Percentiles rank a stretch among this genome's conserved stretches.
Evolutionary conservation across 2,797 vertebrate genomes (phyloP).

Genomic region (Coilia nasus): DNA sequence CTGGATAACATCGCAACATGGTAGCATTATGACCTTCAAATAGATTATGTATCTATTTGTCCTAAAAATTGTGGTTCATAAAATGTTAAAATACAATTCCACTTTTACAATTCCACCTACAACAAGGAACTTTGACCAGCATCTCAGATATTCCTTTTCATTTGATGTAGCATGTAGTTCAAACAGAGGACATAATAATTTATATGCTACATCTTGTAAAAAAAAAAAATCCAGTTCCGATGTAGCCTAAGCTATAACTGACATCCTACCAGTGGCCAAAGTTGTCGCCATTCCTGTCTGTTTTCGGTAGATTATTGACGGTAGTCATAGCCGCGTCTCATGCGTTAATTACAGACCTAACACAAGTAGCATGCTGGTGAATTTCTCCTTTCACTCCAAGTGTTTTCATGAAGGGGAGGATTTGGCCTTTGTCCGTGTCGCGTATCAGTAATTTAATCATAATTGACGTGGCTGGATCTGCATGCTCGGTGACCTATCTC

Average conservation of each 20-base stretch:
- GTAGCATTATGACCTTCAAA: not conserved
- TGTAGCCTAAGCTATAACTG: not conserved
- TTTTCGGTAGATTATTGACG: not conserved
- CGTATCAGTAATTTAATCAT: conserved; percentile 65
- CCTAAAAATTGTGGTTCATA: not conserved
- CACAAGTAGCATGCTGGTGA: not conserved
- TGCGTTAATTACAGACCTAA: not conserved
- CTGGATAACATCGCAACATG: not conserved
- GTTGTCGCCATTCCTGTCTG: not conserved
- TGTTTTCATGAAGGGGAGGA: conserved; percentile 53
- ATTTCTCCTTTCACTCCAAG: not conserved
- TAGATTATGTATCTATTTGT: not conserved
- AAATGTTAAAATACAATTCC: not conserved
- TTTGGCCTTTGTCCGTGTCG: conserved; percentile 61
- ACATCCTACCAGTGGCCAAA: not conserved
- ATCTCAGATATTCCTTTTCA: conserved; percentile 24
- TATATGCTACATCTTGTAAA: not conserved
- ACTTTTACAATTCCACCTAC: not conserved
- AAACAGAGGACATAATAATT: conserved; percentile 12
- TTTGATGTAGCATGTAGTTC: conserved; percentile 4
- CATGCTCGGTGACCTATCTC: conserved; percentile 70
- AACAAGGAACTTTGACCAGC: conserved; percentile 1
- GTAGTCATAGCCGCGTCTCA: not conserved
- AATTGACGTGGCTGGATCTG: conserved; percentile 56
- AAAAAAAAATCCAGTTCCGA: not conserved